Base-by-base conservation (phyloP, 1,140 invertebrate genomes). In the Anoplophora glabripennis region DNA sequence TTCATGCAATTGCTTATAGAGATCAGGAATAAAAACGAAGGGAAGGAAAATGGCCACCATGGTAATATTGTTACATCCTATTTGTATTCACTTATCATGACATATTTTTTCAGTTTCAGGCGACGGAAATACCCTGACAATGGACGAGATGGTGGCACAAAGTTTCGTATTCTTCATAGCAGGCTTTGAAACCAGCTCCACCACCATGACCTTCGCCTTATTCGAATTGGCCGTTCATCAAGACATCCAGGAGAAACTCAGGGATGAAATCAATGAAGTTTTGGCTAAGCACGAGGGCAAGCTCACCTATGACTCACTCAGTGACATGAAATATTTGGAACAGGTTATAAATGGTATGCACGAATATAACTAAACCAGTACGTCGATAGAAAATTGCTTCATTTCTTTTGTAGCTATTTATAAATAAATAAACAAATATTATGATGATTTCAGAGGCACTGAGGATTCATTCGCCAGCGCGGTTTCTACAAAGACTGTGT, bases 271-370 rank as follows among this genome's bases (percentile, higher is more conserved):
- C 0, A 67, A 74, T 9, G 41, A 64, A 4, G 76, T 80, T 9
- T 35, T 83, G 1, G 53, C 60, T 8, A 76, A 76, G 56, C 70
- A 82, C 53, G 67, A 78, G 12, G 77, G 78, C 4, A 67, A 79
- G 57, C 59, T 84, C 0, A 80, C 74, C 35, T 86, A 83, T 60
- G 82, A 85, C 7, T 75, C 77, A 17, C 55, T 86, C 1, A 71
- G 76, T 21, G 78, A 81, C 11, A 78, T 88, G 75, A 76, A 72
- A 0, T 83, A 66, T 54, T 57, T 64, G 45, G 57, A 67, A 0
- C 42, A 62, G 40, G 61, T 63, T 46, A 47, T 68, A 46, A 71
- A 75, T 44, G 85, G 86, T 70, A 60, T 71, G 18, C 44, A 54
- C 14, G 12, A n/a, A 7, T 38, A 45, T 36, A 7, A 45, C 11